Evolutionary conservation across 2,888 invertebrate genomes (phyloP), one percentile per base, ranked within the genome.

Genomic region (Hydroisotoma schaefferi): DNA sequence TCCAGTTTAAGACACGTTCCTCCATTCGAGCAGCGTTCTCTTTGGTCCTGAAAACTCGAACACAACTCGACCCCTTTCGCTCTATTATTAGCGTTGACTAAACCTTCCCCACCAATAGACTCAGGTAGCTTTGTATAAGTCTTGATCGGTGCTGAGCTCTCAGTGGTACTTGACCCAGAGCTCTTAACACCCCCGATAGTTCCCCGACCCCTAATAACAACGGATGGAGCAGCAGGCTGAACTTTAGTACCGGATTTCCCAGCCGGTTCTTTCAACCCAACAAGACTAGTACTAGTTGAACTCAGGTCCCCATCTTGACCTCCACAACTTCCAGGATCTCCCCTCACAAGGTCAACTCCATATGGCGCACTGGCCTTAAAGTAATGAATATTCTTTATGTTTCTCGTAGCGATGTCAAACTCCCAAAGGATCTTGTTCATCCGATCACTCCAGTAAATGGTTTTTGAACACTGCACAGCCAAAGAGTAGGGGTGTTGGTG

Each of bases 1-100:
- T 55, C 46, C 2, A 59, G 43, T 3, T 51, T 44, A 20, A 65
- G 27, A 53, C 65, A 65, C 2, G 59, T 43, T 12, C 56, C 65
- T 26, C 61, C 61, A 46, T 65, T 61, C 15, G 46, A 28, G 43
- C 65, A 65, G 18, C 8, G 47, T 10, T 6, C 43, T 10, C 8
- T 33, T 33, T 33, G 8, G 8, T 33, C 33, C 33, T 10, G 15
- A 33, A 33, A 33, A 15, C 8, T 33, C 15, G 15, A 15, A 15
- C 15, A 33, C 33, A 10, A 15, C 15, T 15, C 8, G 33, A 10
- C 8, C 8, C 8, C 15, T 33, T 33, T 10, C 33, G 33, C 15
- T 20, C 6, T 43, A 43, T 43, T 43, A 6, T 43, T 6, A 20
- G 12, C 43, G 18, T 20, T 43, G 10, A 43, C 6, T 10, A 15